Conservation (phyloP, 2,113 vertebrate species). For the Gymnorhina tibicen region DNA sequence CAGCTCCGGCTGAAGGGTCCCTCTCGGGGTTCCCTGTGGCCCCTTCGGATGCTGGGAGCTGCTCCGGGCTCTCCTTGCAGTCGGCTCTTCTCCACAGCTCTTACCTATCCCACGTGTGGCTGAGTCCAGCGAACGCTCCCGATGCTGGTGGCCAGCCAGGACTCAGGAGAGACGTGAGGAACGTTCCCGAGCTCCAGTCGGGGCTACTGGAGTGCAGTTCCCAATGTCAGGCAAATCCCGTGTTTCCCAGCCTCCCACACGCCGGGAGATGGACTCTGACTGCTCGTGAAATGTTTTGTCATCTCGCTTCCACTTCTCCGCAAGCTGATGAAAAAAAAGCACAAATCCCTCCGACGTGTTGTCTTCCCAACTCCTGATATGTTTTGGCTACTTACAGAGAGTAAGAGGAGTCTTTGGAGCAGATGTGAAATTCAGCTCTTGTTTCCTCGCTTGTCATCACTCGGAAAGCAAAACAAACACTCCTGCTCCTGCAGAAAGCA, state of each 20-base stretch:
- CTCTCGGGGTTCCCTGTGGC: neutral
- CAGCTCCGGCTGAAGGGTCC: neutral
- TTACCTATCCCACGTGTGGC: rapidly evolving
- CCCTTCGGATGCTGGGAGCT: neutral
- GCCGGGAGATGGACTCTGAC: neutral
- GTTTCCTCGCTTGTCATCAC: constrained; percentile 51
- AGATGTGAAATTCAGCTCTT: constrained; percentile 42
- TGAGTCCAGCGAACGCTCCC: rapidly evolving
- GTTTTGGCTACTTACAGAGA: constrained; percentile 47
- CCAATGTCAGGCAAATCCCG: neutral
- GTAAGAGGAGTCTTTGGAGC: constrained; percentile 38
- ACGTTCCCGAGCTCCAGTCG: rapidly evolving
- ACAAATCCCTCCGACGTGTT: constrained; percentile 8
- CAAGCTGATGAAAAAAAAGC: constrained; percentile 51
- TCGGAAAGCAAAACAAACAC: constrained; percentile 39
- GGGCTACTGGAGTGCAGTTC: neutral
- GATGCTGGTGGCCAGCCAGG: neutral
- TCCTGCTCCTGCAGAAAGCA: neutral
- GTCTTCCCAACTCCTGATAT: constrained; percentile 45
- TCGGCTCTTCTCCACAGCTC: neutral
- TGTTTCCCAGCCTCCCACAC: neutral
- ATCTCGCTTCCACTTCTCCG: constrained; percentile 16
- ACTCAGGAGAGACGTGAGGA: rapidly evolving
- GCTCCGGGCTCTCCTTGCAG: neutral
- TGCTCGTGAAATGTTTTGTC: constrained; percentile 53